Evolutionary conservation across 2,113 vertebrate genomes (phyloP), one percentile per base, ranked within the genome.

Genomic region (Mohoua ochrocephala): DNA sequence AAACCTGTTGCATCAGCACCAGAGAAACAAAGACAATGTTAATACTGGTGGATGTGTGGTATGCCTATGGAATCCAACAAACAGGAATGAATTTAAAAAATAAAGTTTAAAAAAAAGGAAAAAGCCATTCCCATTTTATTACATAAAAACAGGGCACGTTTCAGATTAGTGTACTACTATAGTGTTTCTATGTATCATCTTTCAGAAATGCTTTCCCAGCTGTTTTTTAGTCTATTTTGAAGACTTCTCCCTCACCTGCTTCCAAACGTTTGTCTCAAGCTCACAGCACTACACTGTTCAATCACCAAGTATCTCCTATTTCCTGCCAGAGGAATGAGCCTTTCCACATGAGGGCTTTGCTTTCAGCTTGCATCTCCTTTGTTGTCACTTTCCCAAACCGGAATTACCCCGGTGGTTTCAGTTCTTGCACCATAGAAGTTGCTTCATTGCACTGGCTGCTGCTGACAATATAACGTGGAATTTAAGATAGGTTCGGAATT

Each of bases 81-180:
- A 65, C 2, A 44, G 31, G 67, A 87, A 69, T 31, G 13, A 63
- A 27, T 41, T 47, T 11, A 7, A 7, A 11, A 15, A 16, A 31
- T 16, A 13, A 35, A 28, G 0, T 10, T n/a, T 13, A 3, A 11
- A 15, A 14, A n/a, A 13, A 35, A 24, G 0, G 6, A 31, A 45
- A 57, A 64, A 59, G 1, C 1, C 33, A 47, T 56, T 85, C 30
- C 52, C 10, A 39, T 37, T 37, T 60, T 21, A n/a, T 83, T 63
- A 31, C 69, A 56, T 64, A 28, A 91, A 83, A 91, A 1, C 21
- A 31, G 6, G 5, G 18, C 4, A 2, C 18, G 27, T 12, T 68
- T 80, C 23, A 23, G 15, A n/a, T 39, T 3, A 35, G 24, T 33
- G 31, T 45, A 26, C 8, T 28, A 8, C 13, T 35, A 8, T 13